phyloP scores from a whole-genome alignment of 2,888 invertebrate species.

The Elysia crispata region DNA sequence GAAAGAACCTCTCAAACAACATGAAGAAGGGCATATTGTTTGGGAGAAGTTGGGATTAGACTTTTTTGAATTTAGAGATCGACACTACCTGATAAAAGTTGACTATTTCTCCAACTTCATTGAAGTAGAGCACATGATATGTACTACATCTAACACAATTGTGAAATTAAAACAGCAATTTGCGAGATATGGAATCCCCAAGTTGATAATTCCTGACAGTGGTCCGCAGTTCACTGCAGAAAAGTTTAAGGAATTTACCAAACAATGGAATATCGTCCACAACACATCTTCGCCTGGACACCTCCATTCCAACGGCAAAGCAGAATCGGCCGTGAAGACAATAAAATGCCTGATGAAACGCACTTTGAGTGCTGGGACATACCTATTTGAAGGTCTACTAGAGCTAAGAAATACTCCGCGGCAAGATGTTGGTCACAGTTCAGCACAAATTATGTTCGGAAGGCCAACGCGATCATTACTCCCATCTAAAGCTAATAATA shows the following conservation, averaged over 20 bases:
- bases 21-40: not conserved
- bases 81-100: slow-evolving; percentile 54
- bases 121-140: not conserved
- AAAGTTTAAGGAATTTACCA: slow-evolving; percentile 38
- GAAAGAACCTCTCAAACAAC: slow-evolving; percentile 12
- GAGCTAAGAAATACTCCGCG: no score
- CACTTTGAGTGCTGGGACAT: no score
- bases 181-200: slow-evolving; percentile 50
- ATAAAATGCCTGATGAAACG: slow-evolving; percentile 23
- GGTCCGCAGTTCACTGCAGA: slow-evolving; percentile 41
- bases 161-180: slow-evolving; percentile 52
- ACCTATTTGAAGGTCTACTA: no score
- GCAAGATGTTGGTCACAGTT: slow-evolving; percentile 16
- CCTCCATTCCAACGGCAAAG: slow-evolving; percentile 34
- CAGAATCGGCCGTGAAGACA: slow-evolving; percentile 38
- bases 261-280: slow-evolving; percentile 35
- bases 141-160: slow-evolving; percentile 41
- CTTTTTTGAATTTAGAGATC: not conserved
- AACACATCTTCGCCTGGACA: slow-evolving; percentile 32
- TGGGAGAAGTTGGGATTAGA: not conserved
- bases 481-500: not conserved
- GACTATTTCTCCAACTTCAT: slow-evolving; percentile 55
- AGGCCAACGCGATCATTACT: slow-evolving; percentile 13
- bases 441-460: slow-evolving; percentile 33
- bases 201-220: slow-evolving; percentile 33